A percentile compares a stretch with the other conserved stretches of the same genome.
These are phyloP conservation scores for Climacteris rufus DNA, from an alignment of 2,113 vertebrate species.

Conservation along the genomic window DNA sequence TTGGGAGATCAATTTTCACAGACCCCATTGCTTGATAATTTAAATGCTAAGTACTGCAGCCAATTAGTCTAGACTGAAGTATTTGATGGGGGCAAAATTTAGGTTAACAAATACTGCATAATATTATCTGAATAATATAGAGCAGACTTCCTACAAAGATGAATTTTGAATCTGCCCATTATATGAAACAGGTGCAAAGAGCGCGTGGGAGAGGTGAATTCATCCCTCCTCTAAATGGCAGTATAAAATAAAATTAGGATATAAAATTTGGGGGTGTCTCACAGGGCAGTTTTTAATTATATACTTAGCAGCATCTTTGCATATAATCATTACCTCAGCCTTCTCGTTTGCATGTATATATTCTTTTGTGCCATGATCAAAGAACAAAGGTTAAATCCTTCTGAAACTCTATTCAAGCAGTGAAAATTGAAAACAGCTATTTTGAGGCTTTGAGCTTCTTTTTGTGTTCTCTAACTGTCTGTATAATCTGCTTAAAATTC, in stretches of 20 bases:
- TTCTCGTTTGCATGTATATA: conserved; percentile 42
- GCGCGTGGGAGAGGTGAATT: conserved; percentile 49
- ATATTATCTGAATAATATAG: conserved; percentile 28
- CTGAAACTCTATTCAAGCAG: conserved; percentile 50
- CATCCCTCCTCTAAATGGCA: conserved; percentile 33
- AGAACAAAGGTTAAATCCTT: conserved; percentile 65
- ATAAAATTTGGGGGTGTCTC: conserved; percentile 51
- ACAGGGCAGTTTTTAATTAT: conserved; percentile 61
- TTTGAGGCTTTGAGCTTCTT: neutral
- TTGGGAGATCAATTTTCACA: conserved; percentile 27
- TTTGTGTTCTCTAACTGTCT: neutral
- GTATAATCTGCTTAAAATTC: conserved; percentile 33
- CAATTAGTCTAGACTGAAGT: conserved; percentile 44
- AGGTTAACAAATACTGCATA: conserved; percentile 47
- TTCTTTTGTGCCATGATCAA: conserved; percentile 55
- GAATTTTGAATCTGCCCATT: conserved; percentile 25
- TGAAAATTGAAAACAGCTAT: conserved; percentile 51
- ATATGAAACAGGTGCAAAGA: conserved; percentile 42
- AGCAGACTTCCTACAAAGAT: conserved; percentile 2
- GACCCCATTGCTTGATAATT: conserved; percentile 2
- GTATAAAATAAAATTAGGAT: conserved; percentile 57
- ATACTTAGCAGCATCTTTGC: conserved; percentile 51
- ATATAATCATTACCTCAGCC: conserved; percentile 61
- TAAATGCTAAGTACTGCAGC: conserved; percentile 44
- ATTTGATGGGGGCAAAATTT: conserved; percentile 34